Conservation (phyloP, 2,113 vertebrate genomes). For the Mormyrus iriodes region DNA sequence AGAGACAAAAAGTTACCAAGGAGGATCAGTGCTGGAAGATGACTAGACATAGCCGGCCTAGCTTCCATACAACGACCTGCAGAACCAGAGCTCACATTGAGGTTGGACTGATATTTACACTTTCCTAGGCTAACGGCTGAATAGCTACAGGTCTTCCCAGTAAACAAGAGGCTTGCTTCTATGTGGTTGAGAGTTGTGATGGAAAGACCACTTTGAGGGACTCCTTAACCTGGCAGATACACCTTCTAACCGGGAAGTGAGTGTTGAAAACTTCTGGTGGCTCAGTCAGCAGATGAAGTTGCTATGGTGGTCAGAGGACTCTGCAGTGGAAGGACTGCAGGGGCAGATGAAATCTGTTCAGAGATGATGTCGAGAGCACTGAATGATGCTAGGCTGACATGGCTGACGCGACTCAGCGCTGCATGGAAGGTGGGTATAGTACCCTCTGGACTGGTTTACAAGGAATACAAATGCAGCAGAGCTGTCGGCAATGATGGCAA, state of each 20-base stretch:
- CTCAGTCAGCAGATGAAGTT: not conserved
- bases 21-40: not conserved
- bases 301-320: not conserved
- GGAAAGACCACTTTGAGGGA: not conserved
- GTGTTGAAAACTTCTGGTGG: not conserved
- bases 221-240: not conserved
- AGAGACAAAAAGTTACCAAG: not conserved
- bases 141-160: not conserved
- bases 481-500: not conserved
- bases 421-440: not conserved
- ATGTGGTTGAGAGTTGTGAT: not conserved
- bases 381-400: not conserved
- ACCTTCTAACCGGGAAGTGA: not conserved
- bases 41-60: not conserved
- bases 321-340: not conserved
- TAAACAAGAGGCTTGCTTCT: not conserved
- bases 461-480: not conserved
- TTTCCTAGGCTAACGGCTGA: not conserved
- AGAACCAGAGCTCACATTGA: not conserved
- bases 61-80: too few relatives aligned
- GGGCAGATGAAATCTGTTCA: not conserved
- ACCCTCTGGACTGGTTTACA: not conserved
- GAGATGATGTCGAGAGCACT: not conserved
- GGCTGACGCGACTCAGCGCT: not conserved
- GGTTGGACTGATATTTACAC: not conserved